These are phyloP conservation scores for Pachypeltis micranthus DNA, from an alignment of 1,140 invertebrate genomes.

Conservation along the genomic window DNA sequence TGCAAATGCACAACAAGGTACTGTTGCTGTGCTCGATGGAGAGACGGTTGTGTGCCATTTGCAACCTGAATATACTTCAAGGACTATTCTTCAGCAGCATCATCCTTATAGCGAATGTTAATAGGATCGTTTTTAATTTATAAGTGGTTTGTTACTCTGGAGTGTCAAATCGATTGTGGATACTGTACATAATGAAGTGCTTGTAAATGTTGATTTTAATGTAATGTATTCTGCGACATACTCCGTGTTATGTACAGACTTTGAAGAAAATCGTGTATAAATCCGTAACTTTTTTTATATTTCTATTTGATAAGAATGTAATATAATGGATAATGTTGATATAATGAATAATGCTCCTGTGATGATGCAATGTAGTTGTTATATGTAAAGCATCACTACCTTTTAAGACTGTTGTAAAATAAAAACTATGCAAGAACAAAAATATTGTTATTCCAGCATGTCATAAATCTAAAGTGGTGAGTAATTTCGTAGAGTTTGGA, in stretches of 20 bases:
- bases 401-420: conserved; percentile 28
- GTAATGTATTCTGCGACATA: conserved; percentile 11
- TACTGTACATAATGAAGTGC: conserved; percentile 23
- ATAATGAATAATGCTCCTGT: conserved; percentile 27
- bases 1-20: conserved; percentile 34
- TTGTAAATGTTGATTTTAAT: conserved; percentile 22
- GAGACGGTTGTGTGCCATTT: conserved; percentile 72
- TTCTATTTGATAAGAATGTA: conserved; percentile 18
- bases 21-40: conserved; percentile 66
- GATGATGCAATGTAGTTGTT: conserved; percentile 28
- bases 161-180: conserved; percentile 18
- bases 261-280: conserved; percentile 11
- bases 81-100: conserved; percentile 34
- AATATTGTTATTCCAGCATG: neutral
- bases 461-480: no score
- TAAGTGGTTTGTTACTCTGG: conserved; percentile 5
- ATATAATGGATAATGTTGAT: conserved; percentile 14
- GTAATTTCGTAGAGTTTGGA: no score
- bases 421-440: conserved; percentile 13
- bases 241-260: conserved; percentile 20
- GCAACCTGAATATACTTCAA: conserved; percentile 42
- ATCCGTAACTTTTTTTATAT: conserved; percentile 21
- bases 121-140: conserved; percentile 16
- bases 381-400: conserved; percentile 23
- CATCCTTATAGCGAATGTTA: conserved; percentile 49